Conservation (phyloP, 2,888 invertebrate genomes). For the Phorcus lineatus region DNA sequence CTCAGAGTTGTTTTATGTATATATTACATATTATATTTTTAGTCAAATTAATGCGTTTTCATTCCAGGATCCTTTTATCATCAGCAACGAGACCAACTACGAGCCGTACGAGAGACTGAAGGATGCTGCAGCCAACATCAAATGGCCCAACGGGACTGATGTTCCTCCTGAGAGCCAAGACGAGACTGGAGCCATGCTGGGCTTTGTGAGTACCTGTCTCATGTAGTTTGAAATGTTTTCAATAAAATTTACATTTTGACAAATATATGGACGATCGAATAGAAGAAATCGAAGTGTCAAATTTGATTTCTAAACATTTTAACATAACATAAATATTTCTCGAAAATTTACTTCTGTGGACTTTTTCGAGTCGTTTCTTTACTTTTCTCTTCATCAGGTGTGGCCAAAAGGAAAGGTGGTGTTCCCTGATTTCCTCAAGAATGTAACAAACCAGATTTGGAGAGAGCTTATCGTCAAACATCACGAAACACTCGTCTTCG, state of each 20-base stretch:
- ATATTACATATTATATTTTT: too few species aligned
- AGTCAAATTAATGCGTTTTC: too few species aligned
- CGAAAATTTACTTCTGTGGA: not conserved
- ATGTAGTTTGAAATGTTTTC: too few species aligned
- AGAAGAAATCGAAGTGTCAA: too few species aligned
- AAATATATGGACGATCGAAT: too few species aligned
- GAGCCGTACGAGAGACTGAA: slow-evolving; percentile 61
- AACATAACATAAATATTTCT: too few species aligned
- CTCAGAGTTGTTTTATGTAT: too few species aligned
- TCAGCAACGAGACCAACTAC: slow-evolving; percentile 60
- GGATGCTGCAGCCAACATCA: slow-evolving; percentile 60
- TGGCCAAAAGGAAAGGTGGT: slow-evolving; percentile 72
- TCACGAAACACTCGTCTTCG: slow-evolving; percentile 62
- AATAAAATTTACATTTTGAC: too few species aligned
- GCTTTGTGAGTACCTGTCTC: slow-evolving; percentile 55
- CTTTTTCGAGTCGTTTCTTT: not conserved
- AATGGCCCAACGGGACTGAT: slow-evolving; percentile 59
- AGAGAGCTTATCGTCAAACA: slow-evolving; percentile 60
- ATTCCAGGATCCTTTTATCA: slow-evolving; percentile 60
- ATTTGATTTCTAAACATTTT: too few species aligned
- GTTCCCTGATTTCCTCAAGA: slow-evolving; percentile 72
- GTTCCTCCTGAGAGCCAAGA: slow-evolving; percentile 52
- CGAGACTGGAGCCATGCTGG: slow-evolving; percentile 54
- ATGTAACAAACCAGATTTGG: slow-evolving; percentile 63
- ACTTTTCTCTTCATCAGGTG: slow-evolving; percentile 47